Base-by-base conservation (phyloP, 92 coral and sea anemone species). In the Heteractis magnifica region DNA sequence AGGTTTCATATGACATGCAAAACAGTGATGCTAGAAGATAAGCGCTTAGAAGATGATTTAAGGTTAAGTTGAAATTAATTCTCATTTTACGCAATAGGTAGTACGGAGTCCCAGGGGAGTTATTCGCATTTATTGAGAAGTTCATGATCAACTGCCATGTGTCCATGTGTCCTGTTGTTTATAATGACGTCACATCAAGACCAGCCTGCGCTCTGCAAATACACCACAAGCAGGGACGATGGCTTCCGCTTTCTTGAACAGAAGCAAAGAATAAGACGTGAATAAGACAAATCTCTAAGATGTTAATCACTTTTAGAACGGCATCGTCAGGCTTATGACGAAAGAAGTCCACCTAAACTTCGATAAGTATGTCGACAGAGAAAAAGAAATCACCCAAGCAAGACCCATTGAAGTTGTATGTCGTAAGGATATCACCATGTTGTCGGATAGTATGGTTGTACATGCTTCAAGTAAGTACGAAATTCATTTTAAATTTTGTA, bases 381-480 rank as follows among this genome's bases (percentile, higher is more conserved):
- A 65, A 41, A 72, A 26, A 56, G 15, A 51, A 59, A 49, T n/a
- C 20, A 19, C 65, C 58, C 49, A 87, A 75, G 64, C 75, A 83
- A 82, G 89, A 84, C 18, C 88, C 92, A 7, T 74, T 95, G 55
- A 91, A 91, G 83, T 82, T 95, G 6, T 88, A 89, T 23, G 16
- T 95, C 44, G 93, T 95, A n/a, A 90, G 94, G 51, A 87, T 95
- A 70, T 95, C 98, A 78, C 98, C 98, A 23, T 93, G 97, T 56
- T 91, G 94, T 73, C 91, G 98, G 0, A 84, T 82, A 8, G 97
- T 95, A 6, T 95, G 98, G 98, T 76, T 95, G 16, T 95, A 95
- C 65, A 34, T 93, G 65, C 80, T 93, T 4, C 93, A 95, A 89
- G 98, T 95, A 77, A 86, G 95, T 51, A 49, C 48, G 8, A 26